Conservation (phyloP, 2,113 vertebrate species). For the Tychaedon coryphoeus region DNA sequence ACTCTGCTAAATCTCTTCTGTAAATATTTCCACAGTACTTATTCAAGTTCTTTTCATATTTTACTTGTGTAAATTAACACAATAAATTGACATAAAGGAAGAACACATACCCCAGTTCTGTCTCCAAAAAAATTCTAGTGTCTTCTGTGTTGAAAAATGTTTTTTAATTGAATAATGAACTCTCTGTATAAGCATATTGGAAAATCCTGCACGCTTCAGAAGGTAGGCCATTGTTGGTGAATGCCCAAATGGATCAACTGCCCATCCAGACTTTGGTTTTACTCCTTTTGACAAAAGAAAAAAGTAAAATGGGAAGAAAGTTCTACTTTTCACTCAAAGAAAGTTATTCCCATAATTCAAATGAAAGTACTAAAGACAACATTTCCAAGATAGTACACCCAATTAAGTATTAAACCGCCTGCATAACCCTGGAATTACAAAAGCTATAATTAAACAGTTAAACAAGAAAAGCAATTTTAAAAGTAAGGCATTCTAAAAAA, state of each 20-base stretch:
- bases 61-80: neutral
- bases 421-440: neutral
- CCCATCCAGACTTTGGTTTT: slow-evolving; percentile 85
- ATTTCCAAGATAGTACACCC: neutral
- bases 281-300: slow-evolving; percentile 74
- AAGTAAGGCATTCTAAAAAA: neutral
- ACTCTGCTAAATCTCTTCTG: neutral
- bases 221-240: slow-evolving; percentile 91
- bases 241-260: slow-evolving; percentile 91
- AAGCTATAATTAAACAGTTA: neutral
- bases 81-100: neutral
- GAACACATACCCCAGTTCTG: slow-evolving; percentile 88
- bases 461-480: neutral
- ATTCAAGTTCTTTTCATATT: neutral
- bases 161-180: slow-evolving; percentile 93
- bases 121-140: slow-evolving; percentile 91
- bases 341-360: neutral
- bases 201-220: slow-evolving; percentile 85
- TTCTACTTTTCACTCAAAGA: neutral
- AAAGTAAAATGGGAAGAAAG: neutral
- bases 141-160: slow-evolving; percentile 80
- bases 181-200: slow-evolving; percentile 88
- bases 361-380: neutral
- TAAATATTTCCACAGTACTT: neutral
- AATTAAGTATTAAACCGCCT: neutral